phyloP scores from a whole-genome alignment of 2,113 vertebrate species.

The Gavia stellata region DNA sequence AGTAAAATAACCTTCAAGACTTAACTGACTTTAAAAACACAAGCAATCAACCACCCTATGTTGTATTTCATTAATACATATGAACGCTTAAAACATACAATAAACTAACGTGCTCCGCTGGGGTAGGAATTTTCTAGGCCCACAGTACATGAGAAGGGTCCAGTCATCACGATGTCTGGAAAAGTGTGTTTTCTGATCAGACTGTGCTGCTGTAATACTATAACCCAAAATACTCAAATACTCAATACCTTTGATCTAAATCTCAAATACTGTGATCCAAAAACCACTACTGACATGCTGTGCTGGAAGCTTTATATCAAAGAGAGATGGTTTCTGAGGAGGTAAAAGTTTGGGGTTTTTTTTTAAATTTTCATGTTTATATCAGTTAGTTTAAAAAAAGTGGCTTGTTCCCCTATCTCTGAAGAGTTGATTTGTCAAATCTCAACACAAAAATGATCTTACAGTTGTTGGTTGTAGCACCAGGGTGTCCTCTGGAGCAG shows the following conservation, averaged over 20 bases:
- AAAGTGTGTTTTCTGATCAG: background rate
- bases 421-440: background rate
- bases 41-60: background rate
- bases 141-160: background rate
- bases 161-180: accelerated
- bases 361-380: background rate
- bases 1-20: background rate
- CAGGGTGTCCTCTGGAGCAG: background rate
- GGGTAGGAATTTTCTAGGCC: background rate
- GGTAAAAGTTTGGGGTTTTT: background rate
- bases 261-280: background rate
- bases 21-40: background rate
- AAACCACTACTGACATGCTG: background rate
- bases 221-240: background rate
- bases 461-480: background rate
- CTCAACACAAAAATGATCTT: background rate
- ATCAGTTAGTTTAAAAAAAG: background rate
- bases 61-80: background rate
- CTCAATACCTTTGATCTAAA: background rate
- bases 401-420: background rate
- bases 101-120: accelerated
- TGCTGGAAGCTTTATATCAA: background rate
- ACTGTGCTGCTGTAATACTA: background rate
- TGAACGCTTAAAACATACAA: background rate
- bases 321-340: background rate